Evolutionary conservation across 2,797 vertebrate species (phyloP).

Genomic region (Otolemur crassicaudatus): DNA sequence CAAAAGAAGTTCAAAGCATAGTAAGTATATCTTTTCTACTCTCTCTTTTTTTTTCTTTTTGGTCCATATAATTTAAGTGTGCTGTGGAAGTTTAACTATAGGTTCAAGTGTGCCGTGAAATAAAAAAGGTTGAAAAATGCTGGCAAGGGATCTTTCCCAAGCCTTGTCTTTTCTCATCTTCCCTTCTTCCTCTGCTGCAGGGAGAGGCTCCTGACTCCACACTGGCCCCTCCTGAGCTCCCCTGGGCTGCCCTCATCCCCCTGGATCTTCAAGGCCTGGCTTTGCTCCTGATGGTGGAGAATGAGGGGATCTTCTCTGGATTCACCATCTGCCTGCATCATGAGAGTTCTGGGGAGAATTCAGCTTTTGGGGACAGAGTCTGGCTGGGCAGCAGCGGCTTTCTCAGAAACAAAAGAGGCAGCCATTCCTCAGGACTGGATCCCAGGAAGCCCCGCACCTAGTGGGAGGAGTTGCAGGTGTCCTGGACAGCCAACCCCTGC

Average conservation of each 20-base stretch:
- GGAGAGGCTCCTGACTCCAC: background rate
- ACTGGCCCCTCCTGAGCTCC: rapidly evolving
- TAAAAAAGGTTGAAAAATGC: too few relatives aligned
- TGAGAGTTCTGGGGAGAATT: background rate
- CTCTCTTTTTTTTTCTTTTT: too few relatives aligned
- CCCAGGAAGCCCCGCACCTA: background rate
- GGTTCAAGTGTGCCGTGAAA: too few relatives aligned
- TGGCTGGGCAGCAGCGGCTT: background rate
- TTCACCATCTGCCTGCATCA: background rate
- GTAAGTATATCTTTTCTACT: too few relatives aligned
- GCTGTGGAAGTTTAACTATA: too few relatives aligned
- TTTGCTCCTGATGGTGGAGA: background rate
- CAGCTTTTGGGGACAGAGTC: background rate
- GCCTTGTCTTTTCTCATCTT: background rate
- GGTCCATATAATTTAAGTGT: too few relatives aligned
- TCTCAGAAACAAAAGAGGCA: background rate
- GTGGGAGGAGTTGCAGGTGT: background rate
- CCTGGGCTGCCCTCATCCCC: background rate
- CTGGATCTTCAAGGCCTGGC: background rate
- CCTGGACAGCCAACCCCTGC: background rate
- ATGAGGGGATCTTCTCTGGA: background rate
- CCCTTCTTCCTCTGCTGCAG: background rate
- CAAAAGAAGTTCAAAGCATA: too few relatives aligned
- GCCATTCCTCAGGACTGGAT: background rate
- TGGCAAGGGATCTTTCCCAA: background rate